phyloP scores from a whole-genome alignment of 2,797 vertebrate genomes.

The Chromis chromis region DNA sequence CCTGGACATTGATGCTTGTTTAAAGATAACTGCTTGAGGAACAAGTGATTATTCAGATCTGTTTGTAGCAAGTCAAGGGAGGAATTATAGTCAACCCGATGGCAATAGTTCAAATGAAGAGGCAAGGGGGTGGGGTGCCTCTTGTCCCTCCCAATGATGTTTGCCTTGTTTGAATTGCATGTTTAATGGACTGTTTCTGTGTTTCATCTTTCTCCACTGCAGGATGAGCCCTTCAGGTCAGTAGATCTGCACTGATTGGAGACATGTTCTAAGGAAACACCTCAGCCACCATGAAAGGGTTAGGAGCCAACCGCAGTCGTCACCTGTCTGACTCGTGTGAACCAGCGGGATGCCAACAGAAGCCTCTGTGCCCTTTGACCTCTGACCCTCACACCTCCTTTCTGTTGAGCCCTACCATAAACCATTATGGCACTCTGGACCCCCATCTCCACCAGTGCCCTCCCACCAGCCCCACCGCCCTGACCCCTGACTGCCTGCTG shows the following conservation, averaged over 20 bases:
- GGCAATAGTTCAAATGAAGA: too few species aligned
- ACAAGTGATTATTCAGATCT: too few species aligned
- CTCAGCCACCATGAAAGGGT: slow-evolving; percentile 92
- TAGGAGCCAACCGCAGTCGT: slow-evolving; percentile 95
- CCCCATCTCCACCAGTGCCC: slow-evolving; percentile 85
- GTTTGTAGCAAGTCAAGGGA: too few species aligned
- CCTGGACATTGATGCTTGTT: too few species aligned
- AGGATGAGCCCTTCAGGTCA: slow-evolving; percentile 78
- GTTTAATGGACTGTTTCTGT: slow-evolving; percentile 2
- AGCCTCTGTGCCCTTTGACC: slow-evolving; percentile 88
- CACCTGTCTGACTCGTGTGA: slow-evolving; percentile 96
- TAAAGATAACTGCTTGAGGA: too few species aligned
- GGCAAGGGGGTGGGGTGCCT: too few species aligned
- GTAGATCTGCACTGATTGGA: slow-evolving; percentile 62
- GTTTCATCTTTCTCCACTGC: slow-evolving; percentile 38
- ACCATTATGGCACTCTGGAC: slow-evolving; percentile 92
- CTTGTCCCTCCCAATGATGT: too few species aligned
- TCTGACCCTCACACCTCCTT: slow-evolving; percentile 91
- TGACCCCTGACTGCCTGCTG: slow-evolving; percentile 91
- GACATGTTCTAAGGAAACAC: slow-evolving; percentile 83
- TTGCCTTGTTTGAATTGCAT: background rate
- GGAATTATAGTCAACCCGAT: too few species aligned
- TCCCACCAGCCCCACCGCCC: slow-evolving; percentile 82
- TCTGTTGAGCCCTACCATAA: slow-evolving; percentile 90
- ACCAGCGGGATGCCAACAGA: slow-evolving; percentile 90